Percentiles rank a stretch among this genome's conserved stretches.
phyloP scores from a whole-genome alignment of 1,140 invertebrate genomes.

The Calycopis cecrops region DNA sequence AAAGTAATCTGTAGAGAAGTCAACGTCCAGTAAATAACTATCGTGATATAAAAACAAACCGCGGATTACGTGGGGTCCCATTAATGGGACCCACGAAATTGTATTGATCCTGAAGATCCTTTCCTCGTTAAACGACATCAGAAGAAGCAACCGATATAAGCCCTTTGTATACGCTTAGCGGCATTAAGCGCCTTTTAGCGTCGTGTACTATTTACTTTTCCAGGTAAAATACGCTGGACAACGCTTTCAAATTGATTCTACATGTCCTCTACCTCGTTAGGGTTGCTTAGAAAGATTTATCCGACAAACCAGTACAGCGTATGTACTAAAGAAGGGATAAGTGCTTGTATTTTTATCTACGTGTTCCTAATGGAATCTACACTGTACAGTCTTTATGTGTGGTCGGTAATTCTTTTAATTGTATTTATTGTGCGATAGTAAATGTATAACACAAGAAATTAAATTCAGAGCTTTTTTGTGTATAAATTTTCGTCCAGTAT shows the following conservation, averaged over 20 bases:
- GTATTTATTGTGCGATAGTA: too few relatives aligned
- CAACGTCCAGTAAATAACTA: constrained; percentile 9
- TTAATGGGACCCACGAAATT: constrained; percentile 36
- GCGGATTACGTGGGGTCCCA: constrained; percentile 28
- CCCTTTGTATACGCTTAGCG: constrained; percentile 56
- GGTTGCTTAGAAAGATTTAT: background rate
- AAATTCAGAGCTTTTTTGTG: too few relatives aligned
- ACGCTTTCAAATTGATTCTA: constrained; percentile 5
- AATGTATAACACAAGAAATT: too few relatives aligned
- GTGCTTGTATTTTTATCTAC: too few relatives aligned
- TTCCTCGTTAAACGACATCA: constrained; percentile 50
- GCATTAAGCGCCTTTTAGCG: constrained; percentile 65
- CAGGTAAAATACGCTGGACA: constrained; percentile 13
- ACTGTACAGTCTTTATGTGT: too few relatives aligned
- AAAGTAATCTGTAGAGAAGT: background rate
- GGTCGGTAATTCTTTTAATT: too few relatives aligned
- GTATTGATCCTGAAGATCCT: constrained; percentile 54
- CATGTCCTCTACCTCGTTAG: constrained; percentile 9
- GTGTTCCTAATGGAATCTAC: too few relatives aligned
- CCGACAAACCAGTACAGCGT: too few relatives aligned
- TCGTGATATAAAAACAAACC: constrained; percentile 16
- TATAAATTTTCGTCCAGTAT: too few relatives aligned
- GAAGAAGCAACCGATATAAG: constrained; percentile 51
- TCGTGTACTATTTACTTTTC: constrained; percentile 55
- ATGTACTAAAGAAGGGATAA: too few relatives aligned